Evolutionary conservation across 2,888 invertebrate genomes (phyloP).

Genomic region (Epinotia demarniana): DNA sequence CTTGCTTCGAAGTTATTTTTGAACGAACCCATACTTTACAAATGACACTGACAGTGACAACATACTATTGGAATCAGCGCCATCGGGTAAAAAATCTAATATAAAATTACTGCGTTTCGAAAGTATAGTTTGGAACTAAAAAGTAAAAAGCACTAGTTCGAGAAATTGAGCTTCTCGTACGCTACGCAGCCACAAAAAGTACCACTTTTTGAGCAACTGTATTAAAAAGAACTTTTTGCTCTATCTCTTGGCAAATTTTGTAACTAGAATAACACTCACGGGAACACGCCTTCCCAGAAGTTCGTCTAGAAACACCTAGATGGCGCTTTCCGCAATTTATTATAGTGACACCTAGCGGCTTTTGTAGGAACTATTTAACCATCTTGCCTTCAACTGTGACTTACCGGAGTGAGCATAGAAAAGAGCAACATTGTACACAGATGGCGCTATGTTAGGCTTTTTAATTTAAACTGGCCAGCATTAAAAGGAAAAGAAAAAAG

Average conservation of each 20-base stretch:
- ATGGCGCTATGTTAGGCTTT: slow-evolving; percentile 9
- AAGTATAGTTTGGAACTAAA: too few relatives aligned
- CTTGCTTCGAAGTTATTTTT: too few relatives aligned
- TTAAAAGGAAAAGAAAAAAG: not conserved
- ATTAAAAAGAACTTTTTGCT: not conserved
- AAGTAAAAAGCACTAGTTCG: too few relatives aligned
- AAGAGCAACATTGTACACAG: not conserved
- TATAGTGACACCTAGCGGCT: slow-evolving; percentile 1
- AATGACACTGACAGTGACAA: too few relatives aligned
- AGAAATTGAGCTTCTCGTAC: too few relatives aligned
- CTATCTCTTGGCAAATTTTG: slow-evolving; percentile 5
- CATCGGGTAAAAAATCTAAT: too few relatives aligned
- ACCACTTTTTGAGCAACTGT: too few relatives aligned
- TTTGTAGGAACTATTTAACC: not conserved
- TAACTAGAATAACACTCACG: slow-evolving; percentile 3
- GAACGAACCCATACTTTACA: too few relatives aligned
- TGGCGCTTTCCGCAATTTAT: not conserved
- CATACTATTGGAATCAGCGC: too few relatives aligned
- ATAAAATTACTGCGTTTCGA: too few relatives aligned
- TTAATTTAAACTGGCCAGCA: not conserved
- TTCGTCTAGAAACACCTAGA: not conserved
- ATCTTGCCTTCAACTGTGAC: not conserved
- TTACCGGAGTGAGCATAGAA: not conserved
- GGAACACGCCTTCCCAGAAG: not conserved
- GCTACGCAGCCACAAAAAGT: too few relatives aligned